These are phyloP conservation scores for Anarrhichthys ocellatus DNA, from an alignment of 2,113 vertebrate genomes.

Conservation along the genomic window DNA sequence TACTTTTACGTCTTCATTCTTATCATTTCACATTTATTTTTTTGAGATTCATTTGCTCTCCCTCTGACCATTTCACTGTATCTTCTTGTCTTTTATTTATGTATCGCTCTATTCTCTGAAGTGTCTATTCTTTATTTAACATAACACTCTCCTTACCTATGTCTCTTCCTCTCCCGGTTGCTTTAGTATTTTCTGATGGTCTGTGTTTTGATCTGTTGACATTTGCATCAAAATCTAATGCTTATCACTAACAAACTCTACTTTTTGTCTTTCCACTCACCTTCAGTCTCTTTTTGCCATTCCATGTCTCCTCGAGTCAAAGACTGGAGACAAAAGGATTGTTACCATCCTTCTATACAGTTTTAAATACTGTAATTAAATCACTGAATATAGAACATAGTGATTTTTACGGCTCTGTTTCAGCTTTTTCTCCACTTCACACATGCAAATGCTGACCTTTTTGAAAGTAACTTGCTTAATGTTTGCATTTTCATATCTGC, in stretches of 20 bases:
- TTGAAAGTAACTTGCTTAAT: slow-evolving; percentile 37
- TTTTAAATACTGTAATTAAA: neutral
- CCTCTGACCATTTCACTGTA: neutral
- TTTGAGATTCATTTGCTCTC: neutral
- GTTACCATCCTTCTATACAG: neutral
- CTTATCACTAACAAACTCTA: neutral
- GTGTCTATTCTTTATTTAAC: neutral
- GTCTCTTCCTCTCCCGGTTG: neutral
- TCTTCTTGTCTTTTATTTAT: neutral
- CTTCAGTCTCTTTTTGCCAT: neutral
- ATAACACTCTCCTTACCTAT: neutral
- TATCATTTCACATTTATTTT: neutral
- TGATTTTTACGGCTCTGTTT: slow-evolving; percentile 29
- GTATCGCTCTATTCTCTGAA: neutral
- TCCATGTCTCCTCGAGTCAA: neutral
- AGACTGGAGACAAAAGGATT: neutral
- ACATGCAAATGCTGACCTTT: slow-evolving; percentile 56
- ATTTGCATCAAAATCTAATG: neutral
- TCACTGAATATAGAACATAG: neutral
- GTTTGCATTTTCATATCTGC: slow-evolving; percentile 56
- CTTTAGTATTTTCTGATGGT: neutral
- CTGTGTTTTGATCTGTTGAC: neutral
- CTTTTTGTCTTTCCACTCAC: neutral
- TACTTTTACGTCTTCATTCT: neutral
- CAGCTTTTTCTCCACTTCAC: neutral